These are phyloP conservation scores for Abrostola tripartita DNA, from an alignment of 2,888 invertebrate species.

Conservation along the genomic window DNA sequence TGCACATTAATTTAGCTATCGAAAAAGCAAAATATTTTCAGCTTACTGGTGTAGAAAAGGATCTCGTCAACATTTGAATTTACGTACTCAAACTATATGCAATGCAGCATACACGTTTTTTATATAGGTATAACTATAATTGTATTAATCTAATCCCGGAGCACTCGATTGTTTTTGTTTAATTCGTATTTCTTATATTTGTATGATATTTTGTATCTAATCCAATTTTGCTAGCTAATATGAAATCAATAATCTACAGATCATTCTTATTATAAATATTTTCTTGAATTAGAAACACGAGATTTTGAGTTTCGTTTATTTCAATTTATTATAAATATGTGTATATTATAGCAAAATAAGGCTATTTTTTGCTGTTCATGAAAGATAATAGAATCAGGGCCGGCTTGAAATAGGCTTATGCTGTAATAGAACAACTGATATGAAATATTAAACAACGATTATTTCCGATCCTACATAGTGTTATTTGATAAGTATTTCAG, in stretches of 20 bases:
- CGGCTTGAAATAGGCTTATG: conserved; percentile 15
- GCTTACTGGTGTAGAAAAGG: not conserved
- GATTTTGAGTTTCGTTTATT: conserved; percentile 56
- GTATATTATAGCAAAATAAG: conserved; percentile 19
- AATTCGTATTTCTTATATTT: too few species aligned
- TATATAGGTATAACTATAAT: too few species aligned
- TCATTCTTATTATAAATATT: conserved; percentile 20
- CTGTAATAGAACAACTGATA: conserved; percentile 5
- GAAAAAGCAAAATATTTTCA: not conserved
- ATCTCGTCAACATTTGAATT: not conserved
- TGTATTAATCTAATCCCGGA: too few species aligned
- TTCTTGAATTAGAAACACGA: conserved; percentile 50
- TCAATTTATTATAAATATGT: conserved; percentile 28
- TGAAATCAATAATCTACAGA: conserved; percentile 13
- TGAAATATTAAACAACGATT: conserved; percentile 12
- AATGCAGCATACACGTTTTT: too few species aligned
- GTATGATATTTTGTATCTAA: not conserved
- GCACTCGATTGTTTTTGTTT: too few species aligned
- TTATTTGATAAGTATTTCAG: conserved; percentile 15
- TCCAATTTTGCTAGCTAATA: conserved; percentile 24
- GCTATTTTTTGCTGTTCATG: conserved; percentile 15
- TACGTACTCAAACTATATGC: too few species aligned
- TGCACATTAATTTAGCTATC: not conserved
- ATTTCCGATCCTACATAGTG: conserved; percentile 8
- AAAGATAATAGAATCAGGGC: conserved; percentile 3